These are phyloP conservation scores for Exocentrus adspersus DNA, from an alignment of 2,888 invertebrate species.

Conservation along the genomic window DNA sequence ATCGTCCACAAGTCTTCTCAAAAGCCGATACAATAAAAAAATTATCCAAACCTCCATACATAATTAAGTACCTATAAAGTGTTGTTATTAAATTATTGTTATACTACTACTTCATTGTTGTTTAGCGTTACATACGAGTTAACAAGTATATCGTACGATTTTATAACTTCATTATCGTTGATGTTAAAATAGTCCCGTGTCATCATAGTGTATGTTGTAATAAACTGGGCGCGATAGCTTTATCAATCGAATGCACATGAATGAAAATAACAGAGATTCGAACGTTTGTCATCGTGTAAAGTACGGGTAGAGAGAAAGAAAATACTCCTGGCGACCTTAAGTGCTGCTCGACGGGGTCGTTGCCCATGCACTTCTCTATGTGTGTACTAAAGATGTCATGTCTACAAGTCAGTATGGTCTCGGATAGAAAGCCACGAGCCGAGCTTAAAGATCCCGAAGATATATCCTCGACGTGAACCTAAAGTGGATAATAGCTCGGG, in stretches of 20 bases:
- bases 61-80: constrained; percentile 26
- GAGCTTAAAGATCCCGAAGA: constrained; percentile 38
- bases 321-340: constrained; percentile 26
- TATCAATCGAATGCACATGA: constrained; percentile 36
- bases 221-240: constrained; percentile 11
- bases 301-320: constrained; percentile 40
- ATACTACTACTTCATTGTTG: constrained; percentile 25
- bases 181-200: not conserved
- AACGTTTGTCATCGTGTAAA: constrained; percentile 45
- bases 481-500: constrained; percentile 16
- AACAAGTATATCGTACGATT: constrained; percentile 16
- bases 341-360: constrained; percentile 26
- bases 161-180: constrained; percentile 16
- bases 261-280: constrained; percentile 46
- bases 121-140: constrained; percentile 19
- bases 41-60: constrained; percentile 15
- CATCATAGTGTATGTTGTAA: constrained; percentile 19
- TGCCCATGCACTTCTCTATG: constrained; percentile 35
- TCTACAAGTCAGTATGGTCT: constrained; percentile 50
- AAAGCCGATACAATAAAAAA: constrained; percentile 37
- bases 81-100: constrained; percentile 26
- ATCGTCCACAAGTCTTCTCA: constrained; percentile 47
- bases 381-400: constrained; percentile 47
- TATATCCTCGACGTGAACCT: constrained; percentile 29
- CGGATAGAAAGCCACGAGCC: constrained; percentile 34